These are phyloP conservation scores for Drosophila yooni DNA, from an alignment of 2,888 invertebrate genomes.

Conservation along the genomic window DNA sequence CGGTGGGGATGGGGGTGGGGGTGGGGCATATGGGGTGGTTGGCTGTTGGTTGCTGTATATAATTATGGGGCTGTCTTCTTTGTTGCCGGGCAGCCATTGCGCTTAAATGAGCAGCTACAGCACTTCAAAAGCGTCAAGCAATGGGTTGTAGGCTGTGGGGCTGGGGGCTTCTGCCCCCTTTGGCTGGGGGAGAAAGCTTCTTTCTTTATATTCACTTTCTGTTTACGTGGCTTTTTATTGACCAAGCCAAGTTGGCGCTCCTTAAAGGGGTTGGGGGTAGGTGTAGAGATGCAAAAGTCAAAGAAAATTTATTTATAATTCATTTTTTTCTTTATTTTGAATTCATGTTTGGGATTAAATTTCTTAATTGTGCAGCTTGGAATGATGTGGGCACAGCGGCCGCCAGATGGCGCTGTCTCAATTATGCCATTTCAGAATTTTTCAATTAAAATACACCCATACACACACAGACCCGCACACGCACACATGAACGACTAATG, in stretches of 20 bases:
- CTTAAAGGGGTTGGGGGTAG: not conserved
- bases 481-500: not conserved
- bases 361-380: conserved; percentile 64
- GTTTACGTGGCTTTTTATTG: conserved; percentile 66
- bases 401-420: conserved; percentile 59
- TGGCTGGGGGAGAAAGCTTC: conserved; percentile 6
- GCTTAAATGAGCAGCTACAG: conserved; percentile 70
- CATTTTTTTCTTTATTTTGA: not conserved
- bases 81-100: conserved; percentile 63
- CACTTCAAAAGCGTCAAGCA: conserved; percentile 56
- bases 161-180: not conserved
- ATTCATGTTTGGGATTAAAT: conserved; percentile 28
- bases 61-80: conserved; percentile 37
- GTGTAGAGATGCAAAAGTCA: conserved; percentile 15
- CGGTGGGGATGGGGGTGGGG: not conserved
- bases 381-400: conserved; percentile 21
- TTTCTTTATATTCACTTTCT: conserved; percentile 54
- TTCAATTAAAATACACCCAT: conserved; percentile 68
- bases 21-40: not conserved
- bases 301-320: conserved; percentile 25
- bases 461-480: conserved; percentile 4
- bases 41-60: not conserved
- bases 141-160: not conserved
- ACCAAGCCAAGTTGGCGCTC: conserved; percentile 22
- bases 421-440: conserved; percentile 77